A percentile compares a stretch with the other conserved stretches of the same genome.
phyloP scores from a whole-genome alignment of 1,140 invertebrate species.

The Bicyclus anynana region DNA sequence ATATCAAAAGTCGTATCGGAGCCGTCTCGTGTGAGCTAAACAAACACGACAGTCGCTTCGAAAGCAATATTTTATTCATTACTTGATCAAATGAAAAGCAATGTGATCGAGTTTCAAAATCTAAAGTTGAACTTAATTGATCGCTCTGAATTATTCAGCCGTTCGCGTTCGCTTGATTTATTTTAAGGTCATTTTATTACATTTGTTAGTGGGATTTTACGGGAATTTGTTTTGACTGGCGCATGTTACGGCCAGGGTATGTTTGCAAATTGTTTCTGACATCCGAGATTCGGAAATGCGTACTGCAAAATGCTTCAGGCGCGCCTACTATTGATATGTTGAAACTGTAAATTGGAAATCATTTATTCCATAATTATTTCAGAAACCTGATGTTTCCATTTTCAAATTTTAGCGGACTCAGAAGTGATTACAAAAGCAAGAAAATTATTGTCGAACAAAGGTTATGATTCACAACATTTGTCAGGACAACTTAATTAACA shows the following conservation, averaged over 20 bases:
- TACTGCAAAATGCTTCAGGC: background rate
- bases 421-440: no score
- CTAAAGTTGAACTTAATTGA: constrained; percentile 25
- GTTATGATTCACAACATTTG: no score
- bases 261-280: background rate
- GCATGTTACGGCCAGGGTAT: background rate
- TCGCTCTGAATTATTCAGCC: constrained; percentile 22
- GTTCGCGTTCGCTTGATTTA: constrained; percentile 15
- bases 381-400: no score
- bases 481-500: no score
- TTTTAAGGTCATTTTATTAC: constrained; percentile 10
- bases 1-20: background rate
- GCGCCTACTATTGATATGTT: no score
- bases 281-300: background rate
- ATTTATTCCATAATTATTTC: no score
- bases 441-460: no score
- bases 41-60: constrained; percentile 1
- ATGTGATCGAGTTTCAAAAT: constrained; percentile 28
- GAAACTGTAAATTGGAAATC: no score
- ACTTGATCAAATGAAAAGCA: constrained; percentile 31
- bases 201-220: constrained; percentile 2
- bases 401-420: no score
- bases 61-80: constrained; percentile 32
- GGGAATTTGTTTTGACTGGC: background rate
- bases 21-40: constrained; percentile 4